phyloP scores from a whole-genome alignment of 2,888 invertebrate genomes.

The Limnephilus rhombicus region DNA sequence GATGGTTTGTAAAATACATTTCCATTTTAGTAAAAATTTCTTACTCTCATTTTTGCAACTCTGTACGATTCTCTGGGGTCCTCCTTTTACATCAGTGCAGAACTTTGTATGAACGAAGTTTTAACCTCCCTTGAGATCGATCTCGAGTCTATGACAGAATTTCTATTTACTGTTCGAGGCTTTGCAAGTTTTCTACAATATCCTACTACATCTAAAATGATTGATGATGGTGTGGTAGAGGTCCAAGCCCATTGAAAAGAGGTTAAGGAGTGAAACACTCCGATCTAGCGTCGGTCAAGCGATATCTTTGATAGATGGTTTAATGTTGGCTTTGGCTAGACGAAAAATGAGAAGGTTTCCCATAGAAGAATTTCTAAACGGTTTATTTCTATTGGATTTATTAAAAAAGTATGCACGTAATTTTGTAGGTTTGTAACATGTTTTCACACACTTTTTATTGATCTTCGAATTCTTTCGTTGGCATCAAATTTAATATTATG shows the following conservation, averaged over 20 bases:
- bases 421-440: too few species aligned
- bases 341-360: background rate
- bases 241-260: slow-evolving; percentile 11
- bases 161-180: slow-evolving; percentile 29
- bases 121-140: slow-evolving; percentile 7
- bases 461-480: background rate
- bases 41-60: slow-evolving; percentile 6
- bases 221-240: slow-evolving; percentile 10
- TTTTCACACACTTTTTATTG: background rate
- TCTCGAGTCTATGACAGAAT: slow-evolving; percentile 36
- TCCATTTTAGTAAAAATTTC: background rate
- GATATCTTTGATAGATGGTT: background rate
- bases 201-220: background rate
- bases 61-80: background rate
- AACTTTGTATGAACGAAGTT: slow-evolving; percentile 16
- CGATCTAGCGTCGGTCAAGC: slow-evolving; percentile 2
- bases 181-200: slow-evolving; percentile 25
- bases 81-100: background rate
- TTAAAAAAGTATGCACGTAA: background rate
- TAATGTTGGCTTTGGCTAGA: background rate
- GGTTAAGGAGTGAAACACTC: background rate
- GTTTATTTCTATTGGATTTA: background rate
- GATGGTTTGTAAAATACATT: background rate
- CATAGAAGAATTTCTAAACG: background rate
- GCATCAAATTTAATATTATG: background rate